phyloP scores from a whole-genome alignment of 1,140 invertebrate species.

The Penaeus chinensis region DNA sequence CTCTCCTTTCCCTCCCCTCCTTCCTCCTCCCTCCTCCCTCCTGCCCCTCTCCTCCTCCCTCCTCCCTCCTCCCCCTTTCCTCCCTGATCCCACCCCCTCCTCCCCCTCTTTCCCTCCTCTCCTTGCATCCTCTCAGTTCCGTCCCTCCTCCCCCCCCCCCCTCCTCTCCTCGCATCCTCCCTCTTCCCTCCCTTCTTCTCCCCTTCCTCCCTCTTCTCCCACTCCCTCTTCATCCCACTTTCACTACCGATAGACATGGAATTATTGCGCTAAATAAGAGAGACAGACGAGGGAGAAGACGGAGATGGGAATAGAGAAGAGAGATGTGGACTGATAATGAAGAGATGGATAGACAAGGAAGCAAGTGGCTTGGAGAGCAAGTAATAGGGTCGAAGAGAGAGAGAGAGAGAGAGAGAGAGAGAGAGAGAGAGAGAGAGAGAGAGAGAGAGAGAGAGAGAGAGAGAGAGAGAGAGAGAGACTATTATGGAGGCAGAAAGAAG shows the following conservation, averaged over 20 bases:
- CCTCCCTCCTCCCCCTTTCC: background rate
- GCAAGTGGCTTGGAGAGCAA: no score
- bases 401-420: no score
- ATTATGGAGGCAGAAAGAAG: background rate
- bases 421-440: no score
- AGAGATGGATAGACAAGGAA: no score
- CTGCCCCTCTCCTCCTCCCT: background rate
- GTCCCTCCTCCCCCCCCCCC: background rate
- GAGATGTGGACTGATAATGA: no score
- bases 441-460: no score
- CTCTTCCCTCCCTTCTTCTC: background rate
- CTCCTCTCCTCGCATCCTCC: background rate
- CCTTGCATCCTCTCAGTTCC: background rate
- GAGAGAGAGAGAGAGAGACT: no score
- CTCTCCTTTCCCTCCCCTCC: background rate
- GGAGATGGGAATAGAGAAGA: no score
- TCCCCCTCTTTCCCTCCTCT: background rate
- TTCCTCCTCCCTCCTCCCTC: background rate
- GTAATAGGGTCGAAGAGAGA: no score
- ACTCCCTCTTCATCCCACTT: background rate
- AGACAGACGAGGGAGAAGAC: background rate
- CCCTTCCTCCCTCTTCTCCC: background rate
- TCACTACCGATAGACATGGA: no score
- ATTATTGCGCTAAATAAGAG: no score
- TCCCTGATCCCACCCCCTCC: background rate